Evolutionary conservation across 2,888 invertebrate species (phyloP).

Genomic region (Dorcus hopei): DNA sequence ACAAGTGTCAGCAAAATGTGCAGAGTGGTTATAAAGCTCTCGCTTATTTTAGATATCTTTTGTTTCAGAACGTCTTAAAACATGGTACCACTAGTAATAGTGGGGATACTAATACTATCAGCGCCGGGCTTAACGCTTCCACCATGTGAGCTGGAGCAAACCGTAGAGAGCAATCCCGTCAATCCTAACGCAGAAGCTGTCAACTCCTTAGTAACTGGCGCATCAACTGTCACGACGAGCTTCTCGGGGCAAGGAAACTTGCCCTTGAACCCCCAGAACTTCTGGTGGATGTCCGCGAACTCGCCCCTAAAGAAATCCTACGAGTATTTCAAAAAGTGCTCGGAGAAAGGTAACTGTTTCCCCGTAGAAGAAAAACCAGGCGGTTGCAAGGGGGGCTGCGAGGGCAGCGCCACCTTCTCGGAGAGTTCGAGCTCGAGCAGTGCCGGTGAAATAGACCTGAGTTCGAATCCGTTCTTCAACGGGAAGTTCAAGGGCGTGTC

Average conservation of each 20-base stretch:
- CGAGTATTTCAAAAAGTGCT: slow-evolving; percentile 45
- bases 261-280: slow-evolving; percentile 40
- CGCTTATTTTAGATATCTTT: slow-evolving; percentile 3
- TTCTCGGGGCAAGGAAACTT: slow-evolving; percentile 1
- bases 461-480: slow-evolving; percentile 42
- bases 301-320: slow-evolving; percentile 56
- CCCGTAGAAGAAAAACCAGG: slow-evolving; percentile 19
- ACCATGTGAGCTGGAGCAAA: slow-evolving; percentile 35
- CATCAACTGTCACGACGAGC: slow-evolving; percentile 31
- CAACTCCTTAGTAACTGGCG: slow-evolving; percentile 28
- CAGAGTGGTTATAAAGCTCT: too few species aligned
- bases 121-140: neutral
- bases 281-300: slow-evolving; percentile 62
- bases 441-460: slow-evolving; percentile 30
- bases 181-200: slow-evolving; percentile 22
- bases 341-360: slow-evolving; percentile 35
- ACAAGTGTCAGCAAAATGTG: too few species aligned
- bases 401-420: slow-evolving; percentile 2
- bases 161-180: slow-evolving; percentile 33
- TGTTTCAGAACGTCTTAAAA: slow-evolving; percentile 16
- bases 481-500: slow-evolving; percentile 36
- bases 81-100: slow-evolving; percentile 43
- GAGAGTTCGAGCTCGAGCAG: neutral
- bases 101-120: slow-evolving; percentile 36
- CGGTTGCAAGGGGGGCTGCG: slow-evolving; percentile 20